A percentile compares a stretch with the other conserved stretches of the same genome.
These are phyloP conservation scores for Nasonia oneida DNA, from an alignment of 2,888 invertebrate genomes.

Conservation along the genomic window DNA sequence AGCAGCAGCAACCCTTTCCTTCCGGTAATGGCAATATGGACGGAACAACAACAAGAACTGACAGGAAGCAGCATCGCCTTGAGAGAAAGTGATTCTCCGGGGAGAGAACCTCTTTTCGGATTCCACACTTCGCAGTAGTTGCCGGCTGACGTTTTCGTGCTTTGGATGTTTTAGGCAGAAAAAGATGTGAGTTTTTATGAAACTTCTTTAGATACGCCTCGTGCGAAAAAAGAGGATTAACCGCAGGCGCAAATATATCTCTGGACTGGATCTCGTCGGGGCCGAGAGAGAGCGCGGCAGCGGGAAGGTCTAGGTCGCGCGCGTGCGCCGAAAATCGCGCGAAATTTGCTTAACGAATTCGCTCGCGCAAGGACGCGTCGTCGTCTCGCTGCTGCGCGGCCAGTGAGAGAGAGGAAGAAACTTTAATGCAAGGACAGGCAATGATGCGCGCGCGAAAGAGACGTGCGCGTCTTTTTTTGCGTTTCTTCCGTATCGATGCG, in stretches of 20 bases:
- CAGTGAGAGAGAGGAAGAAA: slow-evolving; percentile 65
- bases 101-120: not conserved
- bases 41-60: not conserved
- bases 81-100: slow-evolving; percentile 23
- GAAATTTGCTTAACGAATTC: slow-evolving; percentile 69
- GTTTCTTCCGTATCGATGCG: not conserved
- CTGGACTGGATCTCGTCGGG: not conserved
- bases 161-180: slow-evolving; percentile 71
- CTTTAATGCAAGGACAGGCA: slow-evolving; percentile 65
- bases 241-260: not conserved
- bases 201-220: not conserved
- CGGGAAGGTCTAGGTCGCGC: slow-evolving; percentile 75
- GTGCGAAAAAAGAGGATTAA: not conserved
- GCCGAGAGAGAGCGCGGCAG: too few species aligned
- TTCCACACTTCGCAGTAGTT: slow-evolving; percentile 2
- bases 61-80: not conserved
- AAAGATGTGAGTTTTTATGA: slow-evolving; percentile 72
- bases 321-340: slow-evolving; percentile 65
- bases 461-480: not conserved
- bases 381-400: too few species aligned
- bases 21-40: slow-evolving; percentile 5
- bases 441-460: slow-evolving; percentile 44
- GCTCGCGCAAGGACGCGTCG: slow-evolving; percentile 17
- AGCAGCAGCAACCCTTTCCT: not conserved
- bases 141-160: slow-evolving; percentile 66